These are phyloP conservation scores for Heliconius hermathena DNA, from an alignment of 1,140 invertebrate species.

Conservation along the genomic window DNA sequence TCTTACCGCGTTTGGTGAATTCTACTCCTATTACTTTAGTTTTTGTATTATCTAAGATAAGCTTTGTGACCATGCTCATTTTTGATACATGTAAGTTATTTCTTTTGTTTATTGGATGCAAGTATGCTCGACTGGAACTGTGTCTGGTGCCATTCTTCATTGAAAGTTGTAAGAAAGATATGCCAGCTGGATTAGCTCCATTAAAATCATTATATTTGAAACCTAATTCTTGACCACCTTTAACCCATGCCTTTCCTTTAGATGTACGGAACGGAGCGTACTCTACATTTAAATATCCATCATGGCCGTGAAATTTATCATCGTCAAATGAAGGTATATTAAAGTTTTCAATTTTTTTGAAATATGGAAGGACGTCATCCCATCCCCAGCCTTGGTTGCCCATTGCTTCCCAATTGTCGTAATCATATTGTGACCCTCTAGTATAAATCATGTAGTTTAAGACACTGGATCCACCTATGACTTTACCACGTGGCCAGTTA, in stretches of 20 bases:
- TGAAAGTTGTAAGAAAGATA: constrained; percentile 85
- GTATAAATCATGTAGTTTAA: constrained; percentile 97
- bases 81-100: constrained; percentile 86
- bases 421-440: constrained; percentile 89
- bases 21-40: constrained; percentile 86
- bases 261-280: constrained; percentile 83
- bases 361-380: constrained; percentile 91
- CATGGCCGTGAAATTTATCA: constrained; percentile 82
- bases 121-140: constrained; percentile 88
- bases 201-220: constrained; percentile 89
- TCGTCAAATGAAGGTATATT: constrained; percentile 82
- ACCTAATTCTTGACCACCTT: constrained; percentile 85
- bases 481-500: constrained; percentile 89
- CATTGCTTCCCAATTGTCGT: constrained; percentile 88
- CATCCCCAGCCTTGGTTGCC: constrained; percentile 93
- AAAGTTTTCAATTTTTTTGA: constrained; percentile 89
- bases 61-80: constrained; percentile 85
- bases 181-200: constrained; percentile 85
- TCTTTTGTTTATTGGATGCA: constrained; percentile 85
- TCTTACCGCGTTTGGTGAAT: constrained; percentile 81
- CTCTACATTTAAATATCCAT: constrained; percentile 84
- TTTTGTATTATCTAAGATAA: constrained; percentile 87
- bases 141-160: constrained; percentile 87
- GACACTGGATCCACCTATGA: constrained; percentile 92
- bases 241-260: constrained; percentile 85